Evolutionary conservation across 2,113 vertebrate genomes (phyloP), one percentile per base, ranked within the genome.

Genomic region (Xenopus tropicalis): DNA sequence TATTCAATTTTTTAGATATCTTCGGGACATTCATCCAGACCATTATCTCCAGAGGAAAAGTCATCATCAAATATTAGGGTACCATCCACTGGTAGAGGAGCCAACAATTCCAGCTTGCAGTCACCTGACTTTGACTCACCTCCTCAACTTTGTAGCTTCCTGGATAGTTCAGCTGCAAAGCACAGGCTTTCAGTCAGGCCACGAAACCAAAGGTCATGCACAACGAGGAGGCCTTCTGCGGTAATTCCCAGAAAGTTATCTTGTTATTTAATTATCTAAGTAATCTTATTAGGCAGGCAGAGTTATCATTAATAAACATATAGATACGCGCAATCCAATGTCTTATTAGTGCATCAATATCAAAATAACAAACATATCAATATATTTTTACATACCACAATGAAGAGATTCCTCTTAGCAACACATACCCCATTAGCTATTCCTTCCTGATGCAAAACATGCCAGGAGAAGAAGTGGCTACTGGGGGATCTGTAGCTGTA

Each of bases 141-240:
- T 52, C 88, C 93, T 44, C 87, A 90, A 56, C 87, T 87, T 77
- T 89, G 83, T 4, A 83, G 90, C 71, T 93, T 90, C 84, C 81
- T 99, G 81, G 93, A 99, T 81, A 97, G 89, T 70, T 96, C 96
- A 66, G 96, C 96, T 21, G 96, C 96, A 19, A 97, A 91, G 58
- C 95, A 99, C 79, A 94, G 95, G 54, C 93, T 98, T 87, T 87
- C 94, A 44, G 80, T 99, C 54, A 98, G 97, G 76, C 97, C 97
- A 16, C 90, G 91, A 77, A 93, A 98, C 66, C 95, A 97, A 84
- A 91, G 97, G 71, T 93, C 91, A 62, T 88, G 87, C 64, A 96
- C 91, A 79, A 85, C 79, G 75, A 91, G 86, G 84, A 91, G 86
- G 44, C 78, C 81, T 37, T 71, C 86, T 71, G 80, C 82, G 79